phyloP scores from a whole-genome alignment of 2,113 vertebrate genomes.

The Indicator maculatus region DNA sequence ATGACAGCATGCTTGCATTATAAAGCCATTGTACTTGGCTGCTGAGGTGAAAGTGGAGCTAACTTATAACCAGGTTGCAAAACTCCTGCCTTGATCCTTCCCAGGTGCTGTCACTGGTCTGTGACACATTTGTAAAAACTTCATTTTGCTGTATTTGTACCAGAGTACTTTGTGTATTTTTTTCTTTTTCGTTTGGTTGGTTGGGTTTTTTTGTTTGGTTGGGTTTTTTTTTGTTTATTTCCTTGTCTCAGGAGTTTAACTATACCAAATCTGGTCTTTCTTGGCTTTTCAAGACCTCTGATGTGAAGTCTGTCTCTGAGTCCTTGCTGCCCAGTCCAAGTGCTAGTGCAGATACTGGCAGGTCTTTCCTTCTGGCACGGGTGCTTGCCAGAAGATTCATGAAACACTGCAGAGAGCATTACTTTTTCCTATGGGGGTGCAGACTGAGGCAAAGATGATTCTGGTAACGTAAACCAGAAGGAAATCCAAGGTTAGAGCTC shows the following conservation, averaged over 20 bases:
- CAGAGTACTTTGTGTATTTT: not conserved
- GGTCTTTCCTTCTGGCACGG: not conserved
- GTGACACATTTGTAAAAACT: not conserved
- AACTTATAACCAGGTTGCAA: not conserved
- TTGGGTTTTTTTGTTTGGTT: not conserved
- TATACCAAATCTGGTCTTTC: not conserved
- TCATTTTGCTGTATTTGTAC: not conserved
- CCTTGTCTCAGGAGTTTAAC: not conserved
- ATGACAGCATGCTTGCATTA: not conserved
- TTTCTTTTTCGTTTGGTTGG: not conserved
- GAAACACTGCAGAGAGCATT: not conserved
- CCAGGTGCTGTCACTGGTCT: rapidly evolving
- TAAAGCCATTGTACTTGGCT: not conserved
- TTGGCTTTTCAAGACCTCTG: not conserved
- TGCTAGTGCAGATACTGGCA: not conserved
- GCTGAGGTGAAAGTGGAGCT: not conserved
- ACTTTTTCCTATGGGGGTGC: not conserved
- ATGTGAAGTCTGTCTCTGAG: not conserved
- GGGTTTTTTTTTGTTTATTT: not conserved
- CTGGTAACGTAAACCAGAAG: not conserved
- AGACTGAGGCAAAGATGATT: not conserved
- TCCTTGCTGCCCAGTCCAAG: not conserved
- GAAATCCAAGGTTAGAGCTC: not conserved
- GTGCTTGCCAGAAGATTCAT: not conserved
- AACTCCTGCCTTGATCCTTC: slow-evolving; percentile 7